Evolutionary conservation across 2,113 vertebrate genomes (phyloP).

Genomic region (Chauna torquata): DNA sequence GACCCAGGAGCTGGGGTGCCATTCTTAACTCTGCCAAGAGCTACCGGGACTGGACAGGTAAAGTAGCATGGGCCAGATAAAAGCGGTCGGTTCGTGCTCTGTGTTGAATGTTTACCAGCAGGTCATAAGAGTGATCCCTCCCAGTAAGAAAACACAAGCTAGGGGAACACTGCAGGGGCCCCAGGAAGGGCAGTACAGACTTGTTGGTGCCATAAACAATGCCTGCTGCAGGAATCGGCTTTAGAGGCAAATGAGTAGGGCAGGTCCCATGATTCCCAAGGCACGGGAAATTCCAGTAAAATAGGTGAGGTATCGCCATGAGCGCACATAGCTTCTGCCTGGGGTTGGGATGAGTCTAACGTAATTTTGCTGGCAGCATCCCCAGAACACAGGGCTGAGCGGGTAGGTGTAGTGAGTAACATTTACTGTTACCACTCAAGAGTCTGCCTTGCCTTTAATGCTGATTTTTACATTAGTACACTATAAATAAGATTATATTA

Average conservation of each 20-base stretch:
- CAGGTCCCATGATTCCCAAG: neutral
- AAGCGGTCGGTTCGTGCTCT: accelerated
- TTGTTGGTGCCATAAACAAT: neutral
- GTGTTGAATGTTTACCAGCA: accelerated
- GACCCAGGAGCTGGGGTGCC: neutral
- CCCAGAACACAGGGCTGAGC: neutral
- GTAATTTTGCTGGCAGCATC: neutral
- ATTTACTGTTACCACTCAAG: accelerated
- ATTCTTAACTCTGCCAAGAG: neutral
- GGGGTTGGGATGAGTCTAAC: neutral
- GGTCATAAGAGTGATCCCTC: accelerated
- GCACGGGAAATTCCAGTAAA: neutral
- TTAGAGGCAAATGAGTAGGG: neutral
- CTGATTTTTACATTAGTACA: neutral
- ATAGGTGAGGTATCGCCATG: neutral
- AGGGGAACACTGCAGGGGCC: accelerated
- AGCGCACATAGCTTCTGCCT: neutral
- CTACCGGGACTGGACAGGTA: neutral
- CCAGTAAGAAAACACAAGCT: accelerated
- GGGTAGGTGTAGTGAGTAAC: neutral
- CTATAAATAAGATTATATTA: neutral
- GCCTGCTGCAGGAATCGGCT: neutral
- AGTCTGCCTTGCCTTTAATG: neutral
- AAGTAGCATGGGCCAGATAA: neutral
- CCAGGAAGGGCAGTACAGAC: neutral